Percentiles rank a stretch among this genome's conserved stretches.
Conservation (phyloP, 2,113 vertebrate species). For the Cyrtonyx montezumae region DNA sequence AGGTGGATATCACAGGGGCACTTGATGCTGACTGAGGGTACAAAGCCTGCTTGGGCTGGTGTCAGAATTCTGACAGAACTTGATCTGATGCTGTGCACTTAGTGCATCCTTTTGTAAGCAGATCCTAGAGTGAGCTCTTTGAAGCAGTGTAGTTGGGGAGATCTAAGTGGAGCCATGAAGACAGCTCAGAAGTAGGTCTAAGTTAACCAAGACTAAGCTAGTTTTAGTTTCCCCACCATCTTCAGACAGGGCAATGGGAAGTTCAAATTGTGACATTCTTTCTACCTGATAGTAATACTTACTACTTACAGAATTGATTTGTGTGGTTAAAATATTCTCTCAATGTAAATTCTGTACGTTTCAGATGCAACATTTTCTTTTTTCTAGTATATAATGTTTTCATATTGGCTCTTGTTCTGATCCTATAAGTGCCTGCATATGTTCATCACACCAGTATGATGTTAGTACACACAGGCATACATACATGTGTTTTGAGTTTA, state of each 20-base stretch:
- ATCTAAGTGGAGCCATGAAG: neutral
- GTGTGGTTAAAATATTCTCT: neutral
- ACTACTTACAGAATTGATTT: neutral
- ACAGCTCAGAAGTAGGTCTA: neutral
- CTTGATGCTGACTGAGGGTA: neutral
- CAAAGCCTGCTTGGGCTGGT: neutral
- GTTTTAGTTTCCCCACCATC: neutral
- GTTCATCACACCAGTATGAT: neutral
- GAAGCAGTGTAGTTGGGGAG: neutral
- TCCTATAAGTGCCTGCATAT: neutral
- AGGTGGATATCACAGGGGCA: fast-evolving
- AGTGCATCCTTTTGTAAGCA: neutral
- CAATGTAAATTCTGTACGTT: too few relatives aligned
- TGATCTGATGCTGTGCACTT: neutral
- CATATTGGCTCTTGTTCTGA: neutral
- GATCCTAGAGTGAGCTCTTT: neutral
- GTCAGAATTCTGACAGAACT: neutral
- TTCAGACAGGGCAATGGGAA: neutral
- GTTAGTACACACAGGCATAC: too few relatives aligned
- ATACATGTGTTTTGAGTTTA: neutral
- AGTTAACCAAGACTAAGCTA: neutral
- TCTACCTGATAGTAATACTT: neutral
- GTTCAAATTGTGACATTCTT: neutral
- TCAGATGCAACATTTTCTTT: neutral
- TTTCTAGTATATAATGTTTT: neutral